Conservation (phyloP, 2,113 vertebrate species). For the Aleadryas rufinucha region DNA sequence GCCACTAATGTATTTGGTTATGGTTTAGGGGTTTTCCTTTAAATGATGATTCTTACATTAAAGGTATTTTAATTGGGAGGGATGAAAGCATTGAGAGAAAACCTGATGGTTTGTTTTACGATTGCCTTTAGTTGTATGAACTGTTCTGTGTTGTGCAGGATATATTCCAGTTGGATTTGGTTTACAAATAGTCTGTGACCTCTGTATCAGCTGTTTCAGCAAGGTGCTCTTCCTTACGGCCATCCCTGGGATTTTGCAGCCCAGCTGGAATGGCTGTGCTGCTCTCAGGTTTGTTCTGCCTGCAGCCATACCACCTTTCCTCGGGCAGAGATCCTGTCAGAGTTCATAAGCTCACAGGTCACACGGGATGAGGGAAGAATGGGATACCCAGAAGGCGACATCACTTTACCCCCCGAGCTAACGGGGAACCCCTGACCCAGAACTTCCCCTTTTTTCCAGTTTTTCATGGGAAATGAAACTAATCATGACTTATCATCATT, state of each 20-base stretch:
- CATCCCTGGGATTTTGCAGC: background rate
- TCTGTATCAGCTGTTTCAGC: background rate
- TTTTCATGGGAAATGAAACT: background rate
- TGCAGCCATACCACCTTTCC: background rate
- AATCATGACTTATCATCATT: background rate
- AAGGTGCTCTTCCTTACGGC: accelerated
- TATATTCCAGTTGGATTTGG: background rate
- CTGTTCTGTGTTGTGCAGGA: background rate
- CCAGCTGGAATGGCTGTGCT: background rate
- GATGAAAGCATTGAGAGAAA: background rate
- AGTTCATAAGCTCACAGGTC: background rate
- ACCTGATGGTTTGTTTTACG: background rate
- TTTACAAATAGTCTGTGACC: background rate
- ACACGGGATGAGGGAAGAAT: background rate
- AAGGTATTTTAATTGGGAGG: background rate
- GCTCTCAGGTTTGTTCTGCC: background rate
- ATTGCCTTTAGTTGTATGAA: background rate
- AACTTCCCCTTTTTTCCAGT: background rate
- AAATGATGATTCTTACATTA: background rate
- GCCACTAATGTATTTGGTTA: background rate
- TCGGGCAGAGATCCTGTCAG: background rate
- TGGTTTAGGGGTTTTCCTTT: background rate
- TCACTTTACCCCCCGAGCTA: background rate
- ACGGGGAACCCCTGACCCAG: background rate
- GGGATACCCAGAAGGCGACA: background rate